Conservation (phyloP, 2,113 vertebrate species). For the Oncorhynchus keta region DNA sequence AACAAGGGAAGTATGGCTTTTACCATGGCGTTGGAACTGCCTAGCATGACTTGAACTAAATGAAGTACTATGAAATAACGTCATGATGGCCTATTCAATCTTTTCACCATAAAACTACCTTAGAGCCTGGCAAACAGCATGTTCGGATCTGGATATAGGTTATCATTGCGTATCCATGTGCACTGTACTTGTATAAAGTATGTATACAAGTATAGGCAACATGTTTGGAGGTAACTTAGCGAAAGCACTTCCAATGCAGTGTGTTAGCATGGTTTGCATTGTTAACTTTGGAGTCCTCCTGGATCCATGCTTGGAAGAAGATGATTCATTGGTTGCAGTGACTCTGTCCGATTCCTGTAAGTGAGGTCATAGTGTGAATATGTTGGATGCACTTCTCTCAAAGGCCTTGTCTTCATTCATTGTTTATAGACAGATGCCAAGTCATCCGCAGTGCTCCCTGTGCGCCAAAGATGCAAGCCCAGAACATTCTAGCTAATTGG, state of each 20-base stretch:
- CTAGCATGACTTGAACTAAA: conserved; percentile 24
- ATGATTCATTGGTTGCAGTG: conserved; percentile 53
- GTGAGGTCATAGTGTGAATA: conserved; percentile 47
- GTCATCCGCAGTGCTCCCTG: conserved; percentile 46
- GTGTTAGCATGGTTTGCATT: not conserved
- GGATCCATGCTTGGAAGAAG: conserved; percentile 41
- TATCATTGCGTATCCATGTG: too few relatives aligned
- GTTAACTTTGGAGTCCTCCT: conserved; percentile 3
- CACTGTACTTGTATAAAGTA: too few relatives aligned
- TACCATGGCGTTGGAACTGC: conserved; percentile 39
- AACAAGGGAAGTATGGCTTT: conserved; percentile 45
- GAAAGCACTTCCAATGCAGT: not conserved
- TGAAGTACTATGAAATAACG: conserved; percentile 30
- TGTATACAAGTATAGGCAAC: not conserved
- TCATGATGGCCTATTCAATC: conserved; percentile 22
- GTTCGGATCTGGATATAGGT: not conserved
- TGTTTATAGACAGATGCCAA: conserved; percentile 44
- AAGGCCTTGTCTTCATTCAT: conserved; percentile 24
- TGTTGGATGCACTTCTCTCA: conserved; percentile 44
- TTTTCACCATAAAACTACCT: conserved; percentile 6
- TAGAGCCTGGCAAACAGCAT: not conserved
- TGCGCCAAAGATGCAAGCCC: conserved; percentile 31
- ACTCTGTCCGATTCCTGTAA: conserved; percentile 47
- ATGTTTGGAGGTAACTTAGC: not conserved
- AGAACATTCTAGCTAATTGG: not conserved